Conservation (phyloP, 2,888 invertebrate species). For the Lypha dubia region DNA sequence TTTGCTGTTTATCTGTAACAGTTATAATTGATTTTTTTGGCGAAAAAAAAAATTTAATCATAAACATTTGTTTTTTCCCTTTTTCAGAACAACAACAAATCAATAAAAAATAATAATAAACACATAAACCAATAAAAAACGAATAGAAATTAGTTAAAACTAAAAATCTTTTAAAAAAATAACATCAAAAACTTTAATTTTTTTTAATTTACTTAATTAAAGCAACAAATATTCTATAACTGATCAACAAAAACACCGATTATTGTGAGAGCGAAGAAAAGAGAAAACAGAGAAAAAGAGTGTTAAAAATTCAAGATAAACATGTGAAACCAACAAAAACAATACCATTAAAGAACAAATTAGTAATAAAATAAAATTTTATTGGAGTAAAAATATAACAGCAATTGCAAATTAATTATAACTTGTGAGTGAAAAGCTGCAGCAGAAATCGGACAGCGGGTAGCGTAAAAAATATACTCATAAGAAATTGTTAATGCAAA, state of each 20-base stretch:
- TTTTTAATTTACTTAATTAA: neutral
- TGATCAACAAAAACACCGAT: constrained; percentile 7
- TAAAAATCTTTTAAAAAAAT: constrained; percentile 3
- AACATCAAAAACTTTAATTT: constrained; percentile 20
- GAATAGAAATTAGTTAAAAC: constrained; percentile 27
- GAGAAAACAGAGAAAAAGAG: constrained; percentile 19
- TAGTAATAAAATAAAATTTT: constrained; percentile 40
- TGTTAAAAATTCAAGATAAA: constrained; percentile 60
- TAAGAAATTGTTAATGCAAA: constrained; percentile 64
- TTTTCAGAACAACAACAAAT: constrained; percentile 34
- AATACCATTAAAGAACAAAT: constrained; percentile 39
- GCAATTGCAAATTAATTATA: constrained; percentile 45
- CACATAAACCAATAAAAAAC: constrained; percentile 15
- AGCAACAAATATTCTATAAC: constrained; percentile 1
- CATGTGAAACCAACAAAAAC: constrained; percentile 54
- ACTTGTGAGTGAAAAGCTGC: constrained; percentile 43
- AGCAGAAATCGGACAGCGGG: constrained; percentile 19
- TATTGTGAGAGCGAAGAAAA: constrained; percentile 24
- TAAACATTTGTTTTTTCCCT: neutral
- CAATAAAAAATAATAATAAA: neutral
- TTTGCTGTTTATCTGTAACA: constrained; percentile 19
- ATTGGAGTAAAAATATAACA: constrained; percentile 47
- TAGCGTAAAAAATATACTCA: constrained; percentile 28
- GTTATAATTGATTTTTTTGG: neutral
- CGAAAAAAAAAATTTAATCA: neutral